phyloP scores from a whole-genome alignment of 64 coral and sea anemone species.

The Hydrozoanthus tunicans region DNA sequence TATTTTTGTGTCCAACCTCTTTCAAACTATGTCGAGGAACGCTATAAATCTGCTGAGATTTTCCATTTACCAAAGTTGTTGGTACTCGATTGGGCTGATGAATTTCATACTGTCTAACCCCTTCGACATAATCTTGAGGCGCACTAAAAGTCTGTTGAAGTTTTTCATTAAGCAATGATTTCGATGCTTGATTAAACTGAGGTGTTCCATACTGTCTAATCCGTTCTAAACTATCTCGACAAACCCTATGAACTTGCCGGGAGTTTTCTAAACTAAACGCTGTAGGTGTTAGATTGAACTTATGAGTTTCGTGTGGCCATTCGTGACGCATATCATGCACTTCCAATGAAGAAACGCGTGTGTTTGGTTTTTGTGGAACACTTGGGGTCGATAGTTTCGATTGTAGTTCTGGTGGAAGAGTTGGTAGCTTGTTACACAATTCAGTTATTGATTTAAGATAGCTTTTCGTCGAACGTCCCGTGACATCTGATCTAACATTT shows the following conservation, averaged over 20 bases:
- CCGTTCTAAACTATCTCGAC: no score
- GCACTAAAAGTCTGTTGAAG: background rate
- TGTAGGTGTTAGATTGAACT: background rate
- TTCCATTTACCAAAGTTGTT: background rate
- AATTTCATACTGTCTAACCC: background rate
- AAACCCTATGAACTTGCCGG: background rate
- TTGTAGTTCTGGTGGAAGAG: background rate
- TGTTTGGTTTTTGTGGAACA: background rate
- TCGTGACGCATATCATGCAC: background rate
- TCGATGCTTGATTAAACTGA: background rate
- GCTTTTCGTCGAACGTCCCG: background rate
- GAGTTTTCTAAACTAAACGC: background rate
- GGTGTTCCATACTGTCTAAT: background rate
- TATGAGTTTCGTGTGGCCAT: background rate
- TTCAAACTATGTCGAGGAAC: background rate
- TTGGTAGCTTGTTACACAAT: conserved; percentile 34
- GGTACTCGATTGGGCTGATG: background rate
- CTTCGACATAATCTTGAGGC: no score
- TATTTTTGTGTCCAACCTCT: background rate
- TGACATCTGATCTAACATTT: background rate
- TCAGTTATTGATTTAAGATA: conserved; percentile 35
- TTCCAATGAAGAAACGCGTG: background rate
- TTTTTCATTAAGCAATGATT: background rate
- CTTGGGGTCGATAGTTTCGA: background rate
- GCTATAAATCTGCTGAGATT: background rate